These are phyloP conservation scores for Heliconius ethilla DNA, from an alignment of 2,888 invertebrate species.

Conservation along the genomic window DNA sequence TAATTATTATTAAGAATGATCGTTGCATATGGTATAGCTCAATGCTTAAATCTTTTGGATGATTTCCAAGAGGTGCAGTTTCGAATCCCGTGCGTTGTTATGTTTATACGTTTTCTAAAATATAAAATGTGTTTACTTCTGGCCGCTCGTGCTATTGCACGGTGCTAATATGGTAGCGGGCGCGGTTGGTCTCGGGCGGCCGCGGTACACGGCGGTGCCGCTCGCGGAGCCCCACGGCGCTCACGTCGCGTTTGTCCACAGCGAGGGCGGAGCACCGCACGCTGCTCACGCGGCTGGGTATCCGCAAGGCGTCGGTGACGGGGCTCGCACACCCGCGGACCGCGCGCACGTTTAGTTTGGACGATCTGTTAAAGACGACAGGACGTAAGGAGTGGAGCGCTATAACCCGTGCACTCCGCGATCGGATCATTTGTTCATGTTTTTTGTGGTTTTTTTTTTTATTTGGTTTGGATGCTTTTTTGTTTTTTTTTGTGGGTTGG, in stretches of 20 bases:
- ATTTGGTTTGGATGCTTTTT: slow-evolving; percentile 19
- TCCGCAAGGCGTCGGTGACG: slow-evolving; percentile 93
- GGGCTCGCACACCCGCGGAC: slow-evolving; percentile 88
- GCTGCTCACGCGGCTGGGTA: slow-evolving; percentile 91
- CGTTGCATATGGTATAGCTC: neutral
- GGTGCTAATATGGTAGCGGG: slow-evolving; percentile 2
- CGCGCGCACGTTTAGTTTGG: slow-evolving; percentile 92
- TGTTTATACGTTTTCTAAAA: slow-evolving; percentile 3
- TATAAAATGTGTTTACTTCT: slow-evolving; percentile 19
- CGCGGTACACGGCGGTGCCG: slow-evolving; percentile 64
- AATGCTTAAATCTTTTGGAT: neutral
- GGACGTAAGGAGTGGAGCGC: slow-evolving; percentile 87
- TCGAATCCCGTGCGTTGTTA: neutral
- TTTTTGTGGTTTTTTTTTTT: neutral
- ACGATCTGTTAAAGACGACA: slow-evolving; percentile 92
- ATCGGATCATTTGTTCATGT: slow-evolving; percentile 1
- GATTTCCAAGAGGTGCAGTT: neutral
- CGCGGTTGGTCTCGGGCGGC: slow-evolving; percentile 43
- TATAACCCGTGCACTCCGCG: slow-evolving; percentile 17
- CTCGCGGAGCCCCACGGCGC: slow-evolving; percentile 56
- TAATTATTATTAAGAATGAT: too few relatives aligned
- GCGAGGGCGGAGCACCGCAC: slow-evolving; percentile 77
- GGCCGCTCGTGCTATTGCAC: slow-evolving; percentile 20
- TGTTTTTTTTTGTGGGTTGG: neutral
- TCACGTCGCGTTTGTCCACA: slow-evolving; percentile 50